Base-by-base conservation (phyloP, 2,888 invertebrate species). In the Lysandra bellargus region DNA sequence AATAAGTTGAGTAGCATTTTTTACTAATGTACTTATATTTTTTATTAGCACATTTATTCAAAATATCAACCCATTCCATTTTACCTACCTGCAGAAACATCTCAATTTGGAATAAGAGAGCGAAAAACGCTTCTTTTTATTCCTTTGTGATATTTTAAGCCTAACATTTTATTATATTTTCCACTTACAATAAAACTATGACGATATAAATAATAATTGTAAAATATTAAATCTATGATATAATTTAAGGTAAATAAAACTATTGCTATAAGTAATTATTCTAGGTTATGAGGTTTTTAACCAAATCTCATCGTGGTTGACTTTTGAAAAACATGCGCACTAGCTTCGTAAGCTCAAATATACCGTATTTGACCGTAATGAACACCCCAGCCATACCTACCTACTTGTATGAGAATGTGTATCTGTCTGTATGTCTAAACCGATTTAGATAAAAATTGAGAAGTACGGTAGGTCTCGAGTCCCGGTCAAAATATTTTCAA, bases 71-170 rank as follows among this genome's bases (percentile, higher is more conserved):
- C 4, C 30, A 12, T 64, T 9, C 2, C 23, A 64, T 30, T 30
- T 23, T 83, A 80, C 82, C 81, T 82, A 93, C 94, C 93, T 93
- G 93, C 88, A 89, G 86, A 92, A 93, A 93, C 94, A 94, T 94
- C 91, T 94, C 94, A 94, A 87, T 91, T 89, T 87, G 83, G 88
- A 91, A 88, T 86, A 86, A 84, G 82, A 87, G 87, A 89, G 90
- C 89, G 88, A 91, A 87, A 88, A 84, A 81, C 89, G 89, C 91
- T 88, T 85, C 82, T 86, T 87, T 88, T 91, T 89, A 89, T 87
- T 89, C 86, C 87, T 88, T 84, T 86, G 80, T 64, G 85, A 84
- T 81, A 84, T 83, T 85, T 83, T 85, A 86, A 87, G 77, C 85
- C 87, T 88, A 90, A 88, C 93, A 93, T 93, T 90, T 89, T 92